Base-by-base conservation (phyloP, 2,888 invertebrate species). In the Erebia epiphron region DNA sequence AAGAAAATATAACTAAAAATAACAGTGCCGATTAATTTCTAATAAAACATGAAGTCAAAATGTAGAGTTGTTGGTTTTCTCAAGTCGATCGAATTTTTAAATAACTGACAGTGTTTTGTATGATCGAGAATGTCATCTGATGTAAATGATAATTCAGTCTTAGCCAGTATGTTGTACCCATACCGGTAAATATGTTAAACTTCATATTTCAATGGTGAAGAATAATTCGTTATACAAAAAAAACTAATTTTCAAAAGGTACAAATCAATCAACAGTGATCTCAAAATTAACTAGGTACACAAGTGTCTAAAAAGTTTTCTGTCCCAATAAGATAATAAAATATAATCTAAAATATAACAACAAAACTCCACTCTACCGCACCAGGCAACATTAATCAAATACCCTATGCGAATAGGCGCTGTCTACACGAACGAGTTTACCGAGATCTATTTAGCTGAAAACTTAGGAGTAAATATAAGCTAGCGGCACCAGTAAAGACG, bases 341-440 rank as follows among this genome's bases (percentile, higher is more conserved):
- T 90, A 90, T 86, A 88, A 90, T 89, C 87, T 88, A 90, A 90
- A 91, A 90, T 84, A 90, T 87, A 92, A 91, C 87, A 91, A 92
- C 87, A 87, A 88, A 83, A 82, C 82, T 83, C 79, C 83, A 81
- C 83, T 84, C 79, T 78, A 82, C 80, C 83, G 80, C 85, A 80
- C 83, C 84, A 78, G 82, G 81, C 85, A 82, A 83, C 82, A 75
- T 79, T 80, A 62, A 60, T 58, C 65, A 57, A 52, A 61, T 62
- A 79, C 75, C 82, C 78, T 81, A 83, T 79, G 77, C 79, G 77
- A 77, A 80, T 82, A 49, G 62, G 62, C 49, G 21, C 2, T 2
- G 62, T 46, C 8, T 21, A 21, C 62, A 62, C 62, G 62, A 62
- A 7, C 62, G 62, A 46, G 49, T 18, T 57, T 13, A 26, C 21